A percentile compares a stretch with the other conserved stretches of the same genome.
phyloP scores from a whole-genome alignment of 1,140 invertebrate species.

The Trachymyrmex cornetzi region DNA sequence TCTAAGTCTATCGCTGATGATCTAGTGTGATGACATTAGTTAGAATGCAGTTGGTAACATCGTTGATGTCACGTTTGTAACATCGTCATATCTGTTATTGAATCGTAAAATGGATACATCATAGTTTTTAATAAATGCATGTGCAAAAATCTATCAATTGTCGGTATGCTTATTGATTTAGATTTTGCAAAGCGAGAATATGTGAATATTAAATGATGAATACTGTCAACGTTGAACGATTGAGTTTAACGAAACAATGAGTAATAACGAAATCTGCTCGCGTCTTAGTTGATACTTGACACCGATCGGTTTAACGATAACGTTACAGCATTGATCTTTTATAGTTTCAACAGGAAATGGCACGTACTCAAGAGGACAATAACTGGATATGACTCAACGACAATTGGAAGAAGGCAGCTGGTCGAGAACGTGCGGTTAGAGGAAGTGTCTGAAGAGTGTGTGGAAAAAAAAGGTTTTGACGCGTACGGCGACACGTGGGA shows the following conservation, averaged over 20 bases:
- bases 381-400: constrained; percentile 61
- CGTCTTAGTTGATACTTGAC: constrained; percentile 11
- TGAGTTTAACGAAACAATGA: constrained; percentile 26
- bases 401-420: constrained; percentile 58
- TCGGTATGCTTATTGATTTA: background rate
- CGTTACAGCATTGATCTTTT: constrained; percentile 32
- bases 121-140: background rate
- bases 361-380: constrained; percentile 34
- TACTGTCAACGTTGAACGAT: constrained; percentile 1
- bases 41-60: background rate
- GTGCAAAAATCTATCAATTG: background rate
- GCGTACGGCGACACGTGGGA: constrained; percentile 65
- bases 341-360: constrained; percentile 46
- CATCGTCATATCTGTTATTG: background rate
- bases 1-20: constrained; percentile 10
- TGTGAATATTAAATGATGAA: constrained; percentile 32
- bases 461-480: constrained; percentile 48
- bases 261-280: constrained; percentile 42
- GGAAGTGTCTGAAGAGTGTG: constrained; percentile 47
- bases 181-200: background rate
- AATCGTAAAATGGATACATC: background rate
- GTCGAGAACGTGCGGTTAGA: constrained; percentile 53
- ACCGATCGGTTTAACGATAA: constrained; percentile 52
- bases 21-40: background rate
- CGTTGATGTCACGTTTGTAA: constrained; percentile 24